These are phyloP conservation scores for Dipodomys merriami DNA, from an alignment of 2,113 vertebrate genomes.

Conservation along the genomic window DNA sequence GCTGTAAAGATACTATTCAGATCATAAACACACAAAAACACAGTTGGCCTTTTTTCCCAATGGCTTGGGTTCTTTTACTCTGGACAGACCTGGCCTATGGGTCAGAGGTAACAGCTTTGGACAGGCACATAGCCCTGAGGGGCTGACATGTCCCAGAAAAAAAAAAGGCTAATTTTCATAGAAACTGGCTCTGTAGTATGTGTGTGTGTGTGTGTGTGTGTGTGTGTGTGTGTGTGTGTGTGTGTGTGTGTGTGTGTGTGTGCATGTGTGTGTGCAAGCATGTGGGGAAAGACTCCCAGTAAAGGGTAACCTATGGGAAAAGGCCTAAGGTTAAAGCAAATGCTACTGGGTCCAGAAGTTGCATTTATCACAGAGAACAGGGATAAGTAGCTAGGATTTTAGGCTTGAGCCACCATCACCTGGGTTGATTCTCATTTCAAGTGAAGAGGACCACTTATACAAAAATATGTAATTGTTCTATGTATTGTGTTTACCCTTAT, in stretches of 20 bases:
- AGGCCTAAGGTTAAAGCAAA: background rate
- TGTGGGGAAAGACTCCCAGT: background rate
- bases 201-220: too few relatives aligned
- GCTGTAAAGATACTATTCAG: background rate
- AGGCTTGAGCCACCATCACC: too few relatives aligned
- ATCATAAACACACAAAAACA: background rate
- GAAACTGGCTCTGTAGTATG: constrained; percentile 8
- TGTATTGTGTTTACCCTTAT: background rate
- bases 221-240: too few relatives aligned
- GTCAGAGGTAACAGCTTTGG: background rate
- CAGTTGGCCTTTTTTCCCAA: background rate
- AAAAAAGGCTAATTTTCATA: constrained; percentile 34
- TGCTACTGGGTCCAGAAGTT: background rate
- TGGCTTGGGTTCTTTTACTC: background rate
- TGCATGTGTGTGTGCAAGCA: background rate
- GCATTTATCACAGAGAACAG: background rate
- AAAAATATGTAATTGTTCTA: background rate
- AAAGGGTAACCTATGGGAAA: constrained; percentile 30
- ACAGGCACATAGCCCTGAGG: constrained; percentile 28
- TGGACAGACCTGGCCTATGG: background rate
- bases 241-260: too few relatives aligned
- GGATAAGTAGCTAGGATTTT: background rate
- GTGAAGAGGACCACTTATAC: background rate
- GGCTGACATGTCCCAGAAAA: constrained; percentile 56
- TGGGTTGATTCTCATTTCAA: constrained; percentile 39